Evolutionary conservation across 2,797 vertebrate species (phyloP).

Genomic region (Acanthurus tractus): DNA sequence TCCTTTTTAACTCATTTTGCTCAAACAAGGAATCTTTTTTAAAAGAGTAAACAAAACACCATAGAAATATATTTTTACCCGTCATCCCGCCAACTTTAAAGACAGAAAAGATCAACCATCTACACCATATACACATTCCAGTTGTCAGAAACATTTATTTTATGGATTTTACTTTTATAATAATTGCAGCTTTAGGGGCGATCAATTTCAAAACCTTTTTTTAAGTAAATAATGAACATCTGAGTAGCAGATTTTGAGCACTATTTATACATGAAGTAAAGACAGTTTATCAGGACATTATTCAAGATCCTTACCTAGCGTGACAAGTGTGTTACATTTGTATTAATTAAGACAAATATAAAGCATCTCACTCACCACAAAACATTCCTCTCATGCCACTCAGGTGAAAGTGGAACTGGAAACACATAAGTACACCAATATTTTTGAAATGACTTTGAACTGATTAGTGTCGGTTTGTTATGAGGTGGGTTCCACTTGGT

Average conservation of each 20-base stretch:
- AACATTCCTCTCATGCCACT: neutral
- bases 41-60: no score
- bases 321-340: neutral
- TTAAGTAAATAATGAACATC: slow-evolving; percentile 2
- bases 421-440: no score
- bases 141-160: neutral
- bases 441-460: no score
- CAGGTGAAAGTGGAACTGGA: neutral
- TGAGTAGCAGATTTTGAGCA: neutral
- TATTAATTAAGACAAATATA: neutral
- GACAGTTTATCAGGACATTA: slow-evolving; percentile 4
- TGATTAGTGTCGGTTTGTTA: no score
- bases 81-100: no score
- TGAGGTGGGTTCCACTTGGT: no score
- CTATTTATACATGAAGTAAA: slow-evolving; percentile 14
- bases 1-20: no score
- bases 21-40: no score
- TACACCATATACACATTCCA: neutral
- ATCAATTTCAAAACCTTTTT: neutral
- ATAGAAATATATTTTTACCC: no score
- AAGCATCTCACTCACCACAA: neutral
- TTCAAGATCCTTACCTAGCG: neutral
- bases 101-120: no score
- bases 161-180: neutral
- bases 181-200: neutral